These are phyloP conservation scores for Podarcis lilfordi DNA, from an alignment of 2,797 vertebrate species.

Conservation along the genomic window DNA sequence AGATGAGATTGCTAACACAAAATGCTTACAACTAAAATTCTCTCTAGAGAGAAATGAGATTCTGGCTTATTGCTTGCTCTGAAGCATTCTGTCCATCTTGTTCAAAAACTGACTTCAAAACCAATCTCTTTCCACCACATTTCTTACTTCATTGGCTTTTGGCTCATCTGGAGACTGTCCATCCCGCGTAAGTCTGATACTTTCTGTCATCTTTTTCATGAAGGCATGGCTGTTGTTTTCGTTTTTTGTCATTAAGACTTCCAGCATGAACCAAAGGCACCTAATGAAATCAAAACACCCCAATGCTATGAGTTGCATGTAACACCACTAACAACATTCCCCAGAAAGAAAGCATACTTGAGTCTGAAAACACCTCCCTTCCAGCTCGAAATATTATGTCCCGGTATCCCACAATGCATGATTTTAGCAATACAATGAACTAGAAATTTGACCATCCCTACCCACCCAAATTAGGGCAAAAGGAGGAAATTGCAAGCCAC, in stretches of 20 bases:
- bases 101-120: slow-evolving; percentile 45
- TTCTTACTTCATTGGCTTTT: slow-evolving; percentile 94
- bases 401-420: neutral
- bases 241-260: slow-evolving; percentile 99
- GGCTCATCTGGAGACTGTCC: slow-evolving; percentile 95
- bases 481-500: neutral
- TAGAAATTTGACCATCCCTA: neutral
- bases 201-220: slow-evolving; percentile 98
- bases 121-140: slow-evolving; percentile 31
- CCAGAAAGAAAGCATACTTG: neutral
- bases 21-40: slow-evolving; percentile 9
- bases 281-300: slow-evolving; percentile 74
- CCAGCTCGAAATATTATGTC: neutral
- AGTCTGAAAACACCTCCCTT: neutral
- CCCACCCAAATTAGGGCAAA: neutral
- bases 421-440: neutral
- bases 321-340: neutral
- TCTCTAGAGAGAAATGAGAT: slow-evolving; percentile 26
- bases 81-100: slow-evolving; percentile 47
- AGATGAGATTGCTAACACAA: neutral
- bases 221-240: slow-evolving; percentile 99
- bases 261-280: slow-evolving; percentile 99
- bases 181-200: slow-evolving; percentile 97
- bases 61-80: slow-evolving; percentile 37
- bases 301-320: neutral